Evolutionary conservation across 2,888 invertebrate genomes (phyloP).

Genomic region (Drosophila emarginata): DNA sequence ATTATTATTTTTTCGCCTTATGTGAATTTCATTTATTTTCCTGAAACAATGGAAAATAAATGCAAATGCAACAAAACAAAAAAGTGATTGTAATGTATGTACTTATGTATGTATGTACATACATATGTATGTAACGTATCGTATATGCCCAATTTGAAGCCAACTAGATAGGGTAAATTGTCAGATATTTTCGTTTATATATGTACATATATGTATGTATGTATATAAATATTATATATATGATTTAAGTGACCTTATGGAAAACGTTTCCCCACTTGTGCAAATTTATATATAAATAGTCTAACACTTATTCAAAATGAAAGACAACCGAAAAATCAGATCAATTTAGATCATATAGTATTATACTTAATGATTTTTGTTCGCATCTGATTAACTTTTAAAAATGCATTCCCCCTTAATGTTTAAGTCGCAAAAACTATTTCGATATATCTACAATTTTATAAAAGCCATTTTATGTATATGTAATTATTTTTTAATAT

Average conservation of each 20-base stretch:
- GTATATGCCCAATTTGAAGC: constrained; percentile 1
- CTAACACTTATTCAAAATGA: not conserved
- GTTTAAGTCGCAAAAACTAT: constrained; percentile 3
- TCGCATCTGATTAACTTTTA: not conserved
- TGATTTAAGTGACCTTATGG: not conserved
- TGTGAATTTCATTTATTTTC: constrained; percentile 12
- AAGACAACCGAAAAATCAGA: not conserved
- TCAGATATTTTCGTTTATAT: not conserved
- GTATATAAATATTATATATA: not conserved
- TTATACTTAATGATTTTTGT: not conserved
- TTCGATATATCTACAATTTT: constrained; percentile 3
- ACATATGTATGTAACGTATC: not conserved
- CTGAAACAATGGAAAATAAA: constrained; percentile 14
- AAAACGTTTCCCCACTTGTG: not conserved
- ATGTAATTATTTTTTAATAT: constrained; percentile 9
- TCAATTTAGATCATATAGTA: not conserved
- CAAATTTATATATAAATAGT: not conserved
- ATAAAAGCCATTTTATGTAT: constrained; percentile 16
- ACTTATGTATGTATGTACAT: not conserved
- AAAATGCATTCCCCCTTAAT: not conserved
- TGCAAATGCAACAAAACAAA: constrained; percentile 9
- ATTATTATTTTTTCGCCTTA: not conserved
- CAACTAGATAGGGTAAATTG: not conserved
- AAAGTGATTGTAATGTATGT: constrained; percentile 6
- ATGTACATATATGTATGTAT: not conserved